Conservation (phyloP, 2,888 invertebrate genomes). For the Troilus luridus region DNA sequence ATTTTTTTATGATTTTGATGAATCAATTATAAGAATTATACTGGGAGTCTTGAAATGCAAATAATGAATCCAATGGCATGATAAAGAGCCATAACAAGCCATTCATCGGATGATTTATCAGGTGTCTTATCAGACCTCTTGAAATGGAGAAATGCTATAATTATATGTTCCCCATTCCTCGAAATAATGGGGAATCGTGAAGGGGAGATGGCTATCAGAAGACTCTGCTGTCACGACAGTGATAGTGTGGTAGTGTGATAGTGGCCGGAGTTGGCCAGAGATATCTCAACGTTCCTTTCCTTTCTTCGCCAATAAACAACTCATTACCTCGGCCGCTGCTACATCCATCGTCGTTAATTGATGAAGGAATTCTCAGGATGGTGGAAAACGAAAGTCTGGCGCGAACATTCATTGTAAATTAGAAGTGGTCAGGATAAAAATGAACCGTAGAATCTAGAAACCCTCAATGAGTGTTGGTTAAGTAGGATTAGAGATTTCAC, state of each 20-base stretch:
- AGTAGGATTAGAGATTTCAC: neutral
- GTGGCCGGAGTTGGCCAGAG: neutral
- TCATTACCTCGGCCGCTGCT: neutral
- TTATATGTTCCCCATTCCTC: neutral
- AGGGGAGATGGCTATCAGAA: neutral
- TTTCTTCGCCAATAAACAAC: neutral
- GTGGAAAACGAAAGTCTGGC: neutral
- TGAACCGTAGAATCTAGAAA: neutral
- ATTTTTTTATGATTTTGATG: neutral
- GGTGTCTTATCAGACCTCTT: neutral
- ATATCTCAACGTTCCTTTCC: neutral
- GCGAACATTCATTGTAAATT: neutral
- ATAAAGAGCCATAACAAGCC: neutral
- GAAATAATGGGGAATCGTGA: slow-evolving; percentile 9
- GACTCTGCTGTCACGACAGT: neutral
- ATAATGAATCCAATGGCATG: neutral
- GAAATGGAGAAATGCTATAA: neutral
- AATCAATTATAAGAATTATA: neutral
- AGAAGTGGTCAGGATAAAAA: neutral
- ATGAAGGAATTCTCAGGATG: neutral
- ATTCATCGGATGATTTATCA: neutral
- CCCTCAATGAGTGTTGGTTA: neutral
- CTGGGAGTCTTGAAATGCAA: neutral
- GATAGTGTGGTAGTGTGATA: neutral
- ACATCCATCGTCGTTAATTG: neutral